phyloP scores from a whole-genome alignment of 2,113 vertebrate genomes.

The Callaeas wilsoni region DNA sequence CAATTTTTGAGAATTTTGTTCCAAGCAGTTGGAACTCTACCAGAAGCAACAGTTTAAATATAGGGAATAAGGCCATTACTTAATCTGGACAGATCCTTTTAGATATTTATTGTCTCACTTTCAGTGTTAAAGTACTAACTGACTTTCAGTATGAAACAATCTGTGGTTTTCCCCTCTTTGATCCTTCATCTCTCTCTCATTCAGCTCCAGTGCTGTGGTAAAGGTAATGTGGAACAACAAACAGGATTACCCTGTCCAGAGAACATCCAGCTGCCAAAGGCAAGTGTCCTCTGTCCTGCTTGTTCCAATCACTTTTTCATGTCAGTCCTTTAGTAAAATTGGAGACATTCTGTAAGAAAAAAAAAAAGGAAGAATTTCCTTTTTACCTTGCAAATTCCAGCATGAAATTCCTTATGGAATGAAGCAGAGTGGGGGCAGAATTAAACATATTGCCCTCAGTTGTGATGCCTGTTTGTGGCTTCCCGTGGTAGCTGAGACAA shows the following conservation, averaged over 20 bases:
- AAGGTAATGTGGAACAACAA: constrained; percentile 55
- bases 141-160: neutral
- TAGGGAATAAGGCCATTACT: neutral
- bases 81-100: neutral
- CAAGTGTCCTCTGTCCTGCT: constrained; percentile 12
- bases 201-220: constrained; percentile 80
- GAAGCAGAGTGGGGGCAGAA: neutral
- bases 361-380: neutral
- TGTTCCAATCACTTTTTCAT: neutral
- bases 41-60: neutral
- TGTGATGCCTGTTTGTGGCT: neutral
- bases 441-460: neutral
- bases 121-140: neutral
- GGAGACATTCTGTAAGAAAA: neutral
- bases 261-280: constrained; percentile 69
- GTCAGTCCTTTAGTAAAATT: neutral
- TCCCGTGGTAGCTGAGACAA: neutral
- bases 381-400: neutral
- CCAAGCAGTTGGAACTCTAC: neutral
- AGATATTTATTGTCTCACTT: neutral
- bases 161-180: neutral
- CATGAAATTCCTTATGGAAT: neutral
- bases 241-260: constrained; percentile 69
- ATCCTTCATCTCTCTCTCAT: neutral
- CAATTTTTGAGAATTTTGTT: neutral